These are phyloP conservation scores for Aplochiton taeniatus DNA, from an alignment of 2,797 vertebrate genomes.

Conservation along the genomic window DNA sequence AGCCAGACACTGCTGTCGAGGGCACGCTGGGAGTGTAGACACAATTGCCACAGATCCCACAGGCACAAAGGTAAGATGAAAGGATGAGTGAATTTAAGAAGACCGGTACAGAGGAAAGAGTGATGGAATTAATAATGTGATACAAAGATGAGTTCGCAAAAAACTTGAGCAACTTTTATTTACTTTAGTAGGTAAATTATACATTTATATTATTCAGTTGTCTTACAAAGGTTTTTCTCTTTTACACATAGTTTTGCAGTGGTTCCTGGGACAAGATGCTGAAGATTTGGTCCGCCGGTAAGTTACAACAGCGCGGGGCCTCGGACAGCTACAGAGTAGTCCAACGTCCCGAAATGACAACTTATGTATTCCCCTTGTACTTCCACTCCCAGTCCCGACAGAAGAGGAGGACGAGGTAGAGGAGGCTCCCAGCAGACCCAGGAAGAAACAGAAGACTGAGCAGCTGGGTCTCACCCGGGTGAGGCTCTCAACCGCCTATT, in stretches of 20 bases:
- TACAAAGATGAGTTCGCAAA: neutral
- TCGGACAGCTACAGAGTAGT: neutral
- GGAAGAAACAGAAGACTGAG: constrained; percentile 97
- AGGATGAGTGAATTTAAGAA: neutral
- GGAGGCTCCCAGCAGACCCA: constrained; percentile 83
- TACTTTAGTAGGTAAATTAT: too few species aligned
- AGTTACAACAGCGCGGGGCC: constrained; percentile 2
- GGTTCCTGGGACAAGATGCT: constrained; percentile 99
- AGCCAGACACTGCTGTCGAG: constrained; percentile 91
- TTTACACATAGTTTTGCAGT: constrained; percentile 88
- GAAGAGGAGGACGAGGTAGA: constrained; percentile 92
- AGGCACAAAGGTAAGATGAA: constrained; percentile 80
- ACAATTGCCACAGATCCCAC: constrained; percentile 85
- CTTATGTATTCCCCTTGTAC: neutral
- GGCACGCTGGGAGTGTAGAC: constrained; percentile 91
- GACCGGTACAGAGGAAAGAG: neutral
- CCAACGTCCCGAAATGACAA: too few species aligned
- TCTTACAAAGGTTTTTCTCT: neutral
- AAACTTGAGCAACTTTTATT: too few species aligned
- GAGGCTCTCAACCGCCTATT: constrained; percentile 24
- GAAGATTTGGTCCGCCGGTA: constrained; percentile 98
- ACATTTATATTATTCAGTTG: neutral
- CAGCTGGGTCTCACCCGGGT: constrained; percentile 92
- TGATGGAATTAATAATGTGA: neutral
- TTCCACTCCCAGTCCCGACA: constrained; percentile 79